Evolutionary conservation across 2,888 invertebrate species (phyloP).

Genomic region (Sipha maydis): DNA sequence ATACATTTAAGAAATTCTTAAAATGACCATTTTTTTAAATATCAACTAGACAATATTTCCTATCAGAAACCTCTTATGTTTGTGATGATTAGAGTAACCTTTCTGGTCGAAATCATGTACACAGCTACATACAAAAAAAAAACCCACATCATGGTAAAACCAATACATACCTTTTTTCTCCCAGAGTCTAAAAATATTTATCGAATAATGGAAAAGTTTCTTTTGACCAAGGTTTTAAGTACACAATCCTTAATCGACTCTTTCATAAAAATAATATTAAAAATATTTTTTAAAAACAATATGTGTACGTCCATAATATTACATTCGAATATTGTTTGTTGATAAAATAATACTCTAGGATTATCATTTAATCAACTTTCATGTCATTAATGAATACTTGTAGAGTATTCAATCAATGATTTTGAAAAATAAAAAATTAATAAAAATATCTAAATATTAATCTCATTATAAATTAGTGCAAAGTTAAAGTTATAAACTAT

Average conservation of each 20-base stretch:
- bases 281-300: background rate
- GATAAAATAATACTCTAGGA: background rate
- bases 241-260: conserved; percentile 11
- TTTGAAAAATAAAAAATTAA: background rate
- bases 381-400: background rate
- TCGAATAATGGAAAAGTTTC: conserved; percentile 33
- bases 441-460: background rate
- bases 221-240: background rate
- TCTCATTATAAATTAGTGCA: no score
- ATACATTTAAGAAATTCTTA: no score
- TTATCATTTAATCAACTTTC: conserved; percentile 4
- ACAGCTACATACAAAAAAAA: no score
- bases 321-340: background rate
- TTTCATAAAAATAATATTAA: background rate
- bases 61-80: no score
- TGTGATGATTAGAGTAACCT: no score
- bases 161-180: no score
- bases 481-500: background rate
- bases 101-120: no score
- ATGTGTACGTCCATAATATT: background rate
- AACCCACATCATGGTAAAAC: no score
- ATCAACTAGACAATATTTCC: no score
- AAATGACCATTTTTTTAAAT: no score
- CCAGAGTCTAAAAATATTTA: background rate
- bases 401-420: background rate